A percentile compares a stretch with the other conserved stretches of the same genome.
Evolutionary conservation across 2,888 invertebrate genomes (phyloP).

Genomic region (Eupelmus urozonus): DNA sequence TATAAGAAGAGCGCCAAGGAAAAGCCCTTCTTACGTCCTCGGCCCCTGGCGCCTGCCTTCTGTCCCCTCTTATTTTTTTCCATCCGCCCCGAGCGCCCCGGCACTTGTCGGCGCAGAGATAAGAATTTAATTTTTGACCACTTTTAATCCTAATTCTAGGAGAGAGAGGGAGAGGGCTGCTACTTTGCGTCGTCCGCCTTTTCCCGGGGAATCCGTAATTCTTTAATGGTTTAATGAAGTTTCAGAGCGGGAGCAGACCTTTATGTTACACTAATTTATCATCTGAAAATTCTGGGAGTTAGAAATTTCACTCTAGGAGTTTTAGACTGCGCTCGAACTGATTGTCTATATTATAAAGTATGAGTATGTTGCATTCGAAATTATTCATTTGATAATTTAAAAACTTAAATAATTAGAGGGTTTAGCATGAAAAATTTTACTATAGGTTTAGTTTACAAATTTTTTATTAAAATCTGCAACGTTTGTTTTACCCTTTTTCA

Average conservation of each 20-base stretch:
- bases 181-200: not conserved
- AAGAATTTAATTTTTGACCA: conserved; percentile 75
- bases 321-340: too few species aligned
- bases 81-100: too few species aligned
- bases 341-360: too few species aligned
- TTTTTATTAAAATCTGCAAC: too few species aligned
- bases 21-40: not conserved
- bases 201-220: conserved; percentile 28
- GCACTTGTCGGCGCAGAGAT: conserved; percentile 66
- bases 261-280: conserved; percentile 14
- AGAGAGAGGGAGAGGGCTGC: conserved; percentile 55
- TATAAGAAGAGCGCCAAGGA: not conserved
- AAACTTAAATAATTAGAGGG: too few species aligned
- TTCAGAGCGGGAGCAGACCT: conserved; percentile 19
- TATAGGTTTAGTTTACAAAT: too few species aligned
- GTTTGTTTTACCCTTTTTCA: too few species aligned
- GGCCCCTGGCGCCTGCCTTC: conserved; percentile 23
- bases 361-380: too few species aligned
- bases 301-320: too few species aligned
- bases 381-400: too few species aligned
- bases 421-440: too few species aligned
- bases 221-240: conserved; percentile 51
- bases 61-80: conserved; percentile 28
- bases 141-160: conserved; percentile 73
- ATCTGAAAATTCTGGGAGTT: too few species aligned